Conservation (phyloP, 2,888 invertebrate genomes). For the Neoascia interrupta region DNA sequence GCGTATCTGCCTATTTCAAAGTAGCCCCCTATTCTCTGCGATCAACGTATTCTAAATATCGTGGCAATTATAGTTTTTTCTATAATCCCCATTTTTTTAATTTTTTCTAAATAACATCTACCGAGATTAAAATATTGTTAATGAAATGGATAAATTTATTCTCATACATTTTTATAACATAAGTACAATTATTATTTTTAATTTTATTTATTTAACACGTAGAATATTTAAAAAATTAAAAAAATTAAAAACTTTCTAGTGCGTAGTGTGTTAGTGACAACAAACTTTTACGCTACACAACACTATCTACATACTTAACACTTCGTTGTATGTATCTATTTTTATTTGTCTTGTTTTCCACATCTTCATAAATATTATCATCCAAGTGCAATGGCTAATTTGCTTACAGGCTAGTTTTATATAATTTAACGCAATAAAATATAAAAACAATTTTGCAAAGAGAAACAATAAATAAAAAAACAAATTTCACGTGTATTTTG, state of each 20-base stretch:
- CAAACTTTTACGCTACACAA: conserved; percentile 35
- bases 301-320: conserved; percentile 36
- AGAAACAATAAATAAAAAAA: conserved; percentile 58
- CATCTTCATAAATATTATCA: conserved; percentile 40
- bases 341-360: conserved; percentile 3
- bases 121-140: conserved; percentile 7
- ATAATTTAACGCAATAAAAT: conserved; percentile 55
- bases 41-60: too few species aligned
- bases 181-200: conserved; percentile 21
- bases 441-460: conserved; percentile 57
- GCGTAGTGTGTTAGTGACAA: conserved; percentile 30
- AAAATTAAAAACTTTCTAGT: conserved; percentile 47
- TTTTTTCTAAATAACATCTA: neutral
- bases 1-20: too few species aligned
- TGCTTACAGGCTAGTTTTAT: conserved; percentile 46
- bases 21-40: too few species aligned
- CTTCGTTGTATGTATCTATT: too few species aligned
- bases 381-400: conserved; percentile 13
- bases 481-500: conserved; percentile 10
- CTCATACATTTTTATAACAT: conserved; percentile 49
- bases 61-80: too few species aligned
- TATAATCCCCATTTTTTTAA: neutral
- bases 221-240: conserved; percentile 49
- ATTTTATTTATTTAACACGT: conserved; percentile 21
- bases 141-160: conserved; percentile 56